These are phyloP conservation scores for Carlito syrichta DNA, from an alignment of 2,113 vertebrate species.

Conservation along the genomic window DNA sequence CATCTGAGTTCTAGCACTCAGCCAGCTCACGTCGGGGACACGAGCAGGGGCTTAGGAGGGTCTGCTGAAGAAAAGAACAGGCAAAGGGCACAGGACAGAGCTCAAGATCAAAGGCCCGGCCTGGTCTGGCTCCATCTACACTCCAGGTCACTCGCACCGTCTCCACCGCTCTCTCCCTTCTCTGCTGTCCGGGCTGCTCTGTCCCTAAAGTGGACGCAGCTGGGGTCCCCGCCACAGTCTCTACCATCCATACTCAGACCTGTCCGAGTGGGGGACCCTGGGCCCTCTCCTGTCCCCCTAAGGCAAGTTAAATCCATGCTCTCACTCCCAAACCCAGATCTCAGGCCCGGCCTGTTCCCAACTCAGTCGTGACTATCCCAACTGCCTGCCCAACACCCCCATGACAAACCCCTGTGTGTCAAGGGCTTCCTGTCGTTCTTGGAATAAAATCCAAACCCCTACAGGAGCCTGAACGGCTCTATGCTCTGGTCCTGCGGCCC, in stretches of 20 bases:
- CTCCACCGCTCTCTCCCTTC: background rate
- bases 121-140: too few species aligned
- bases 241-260: background rate
- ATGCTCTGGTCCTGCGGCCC: background rate
- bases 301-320: fast-evolving
- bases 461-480: background rate
- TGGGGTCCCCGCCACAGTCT: background rate
- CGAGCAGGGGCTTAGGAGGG: background rate
- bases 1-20: background rate
- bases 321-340: background rate
- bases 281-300: background rate
- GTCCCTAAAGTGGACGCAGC: background rate
- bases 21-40: fast-evolving
- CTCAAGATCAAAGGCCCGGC: background rate
- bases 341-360: background rate
- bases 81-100: too few species aligned
- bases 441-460: background rate
- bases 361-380: background rate
- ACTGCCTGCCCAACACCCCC: background rate
- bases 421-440: background rate
- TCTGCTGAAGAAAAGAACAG: background rate
- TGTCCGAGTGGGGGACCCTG: fast-evolving
- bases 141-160: background rate
- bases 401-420: too few species aligned
- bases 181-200: background rate